Evolutionary conservation across 2,113 vertebrate genomes (phyloP), one percentile per base, ranked within the genome.

Genomic region (Carassius auratus): DNA sequence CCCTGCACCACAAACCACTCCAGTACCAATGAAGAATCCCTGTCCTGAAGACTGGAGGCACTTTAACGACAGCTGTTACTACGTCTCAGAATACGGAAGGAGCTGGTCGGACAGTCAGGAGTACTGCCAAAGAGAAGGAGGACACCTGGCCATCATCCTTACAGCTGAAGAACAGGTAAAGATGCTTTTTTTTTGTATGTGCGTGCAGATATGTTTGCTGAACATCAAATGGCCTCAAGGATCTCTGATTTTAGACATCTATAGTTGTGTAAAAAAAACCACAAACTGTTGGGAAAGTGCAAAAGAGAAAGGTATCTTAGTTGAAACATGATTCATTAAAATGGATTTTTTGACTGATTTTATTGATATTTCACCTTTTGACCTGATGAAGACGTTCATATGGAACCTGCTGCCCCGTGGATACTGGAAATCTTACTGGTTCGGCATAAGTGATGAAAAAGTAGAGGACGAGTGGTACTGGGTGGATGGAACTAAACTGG

Each of bases 401-500:
- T 95, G 93, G 93, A 1, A 94, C 23, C 88, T 86, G 8, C 91
- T 95, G 21, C 92, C 92, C 80, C 88, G 92, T 84, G 93, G 89
- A 3, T 89, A 94, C 89, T 95, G 94, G 94, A 94, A 93, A 21
- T 13, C 92, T 23, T 95, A 50, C 91, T 95, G 94, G 93, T 89
- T 94, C 55, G 93, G 93, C 26, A 90, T 95, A 86, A 93, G 85
- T 0, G 94, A 95, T n/a, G 75, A 38, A 57, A 71, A 91, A 52
- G 87, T 89, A 0, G 94, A 95, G 86, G 92, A 92, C 3, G n/a
- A 80, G 3, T 94, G 94, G 93, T 88, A 87, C 21, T 95, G 94
- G 94, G 92, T 94, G 17, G 94, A 95, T 8, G 92, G 89, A 7
- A 92, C 92, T n/a, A 85, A 76, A 0, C 17, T 95, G 68, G 90